Conservation (phyloP, 1,140 invertebrate species). For the Chironomus tepperi region DNA sequence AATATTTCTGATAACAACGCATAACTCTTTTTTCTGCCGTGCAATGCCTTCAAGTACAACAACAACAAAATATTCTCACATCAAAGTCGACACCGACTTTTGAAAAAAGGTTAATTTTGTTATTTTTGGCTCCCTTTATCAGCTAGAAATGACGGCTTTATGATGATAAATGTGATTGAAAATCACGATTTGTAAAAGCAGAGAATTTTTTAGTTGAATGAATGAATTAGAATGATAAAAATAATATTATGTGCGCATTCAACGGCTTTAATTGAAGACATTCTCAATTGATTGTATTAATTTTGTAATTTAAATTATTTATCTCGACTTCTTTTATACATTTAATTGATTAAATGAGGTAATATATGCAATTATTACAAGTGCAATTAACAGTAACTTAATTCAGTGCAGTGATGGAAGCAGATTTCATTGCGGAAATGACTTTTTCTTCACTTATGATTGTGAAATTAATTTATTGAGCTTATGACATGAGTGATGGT, state of each 20-base stretch:
- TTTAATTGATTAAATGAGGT: too few relatives aligned
- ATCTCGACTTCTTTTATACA: too few relatives aligned
- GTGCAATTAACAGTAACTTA: too few relatives aligned
- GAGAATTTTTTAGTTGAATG: not conserved
- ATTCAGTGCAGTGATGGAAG: too few relatives aligned
- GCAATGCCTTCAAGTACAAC: not conserved
- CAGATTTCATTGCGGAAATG: too few relatives aligned
- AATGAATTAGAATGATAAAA: not conserved
- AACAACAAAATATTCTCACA: conserved; percentile 4
- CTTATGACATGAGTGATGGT: too few relatives aligned
- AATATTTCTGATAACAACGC: not conserved
- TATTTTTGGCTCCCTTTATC: not conserved
- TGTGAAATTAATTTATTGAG: too few relatives aligned
- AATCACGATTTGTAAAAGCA: not conserved
- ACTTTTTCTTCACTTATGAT: too few relatives aligned
- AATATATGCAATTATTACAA: too few relatives aligned
- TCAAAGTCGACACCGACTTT: not conserved
- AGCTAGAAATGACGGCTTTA: not conserved
- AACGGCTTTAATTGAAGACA: not conserved
- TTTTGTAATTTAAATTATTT: too few relatives aligned
- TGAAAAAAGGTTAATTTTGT: conserved; percentile 14
- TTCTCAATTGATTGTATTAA: too few relatives aligned
- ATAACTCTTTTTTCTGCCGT: not conserved
- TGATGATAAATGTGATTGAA: not conserved
- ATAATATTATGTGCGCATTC: not conserved